phyloP scores from a whole-genome alignment of 2,888 invertebrate species.

The Ichneumoninae sp. region DNA sequence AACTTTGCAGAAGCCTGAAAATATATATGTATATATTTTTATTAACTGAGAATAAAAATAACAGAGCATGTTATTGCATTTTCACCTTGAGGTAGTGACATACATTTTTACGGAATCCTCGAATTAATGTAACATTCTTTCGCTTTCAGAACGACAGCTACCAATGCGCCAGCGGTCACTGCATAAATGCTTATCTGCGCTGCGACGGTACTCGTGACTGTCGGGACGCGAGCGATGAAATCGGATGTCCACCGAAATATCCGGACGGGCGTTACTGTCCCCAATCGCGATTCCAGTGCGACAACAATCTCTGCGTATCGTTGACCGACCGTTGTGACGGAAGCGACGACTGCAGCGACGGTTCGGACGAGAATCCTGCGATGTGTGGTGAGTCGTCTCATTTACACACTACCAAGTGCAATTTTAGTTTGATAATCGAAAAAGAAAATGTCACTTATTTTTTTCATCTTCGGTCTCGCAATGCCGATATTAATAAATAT shows the following conservation, averaged over 20 bases:
- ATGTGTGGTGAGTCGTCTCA: conserved; percentile 87
- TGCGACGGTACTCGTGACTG: conserved; percentile 97
- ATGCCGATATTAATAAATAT: background rate
- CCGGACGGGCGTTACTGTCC: conserved; percentile 96
- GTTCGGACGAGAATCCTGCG: conserved; percentile 92
- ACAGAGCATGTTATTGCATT: no score
- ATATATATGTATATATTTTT: no score
- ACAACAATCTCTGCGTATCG: conserved; percentile 96
- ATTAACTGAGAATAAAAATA: no score
- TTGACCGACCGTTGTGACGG: conserved; percentile 96
- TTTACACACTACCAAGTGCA: background rate
- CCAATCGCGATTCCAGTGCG: conserved; percentile 95
- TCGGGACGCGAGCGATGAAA: conserved; percentile 95
- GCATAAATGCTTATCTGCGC: conserved; percentile 94
- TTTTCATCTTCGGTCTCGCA: background rate
- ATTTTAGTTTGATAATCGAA: background rate
- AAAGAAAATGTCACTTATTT: background rate
- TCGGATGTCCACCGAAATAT: conserved; percentile 94
- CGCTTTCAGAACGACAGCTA: conserved; percentile 90
- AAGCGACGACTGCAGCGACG: conserved; percentile 96
- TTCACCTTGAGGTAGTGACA: no score
- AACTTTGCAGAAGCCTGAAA: no score
- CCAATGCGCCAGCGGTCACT: conserved; percentile 97
- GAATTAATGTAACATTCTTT: conserved; percentile 24
- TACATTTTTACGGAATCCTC: background rate